Evolutionary conservation across 2,797 vertebrate species (phyloP), one percentile per base, ranked within the genome.

Genomic region (Mionectes olivaceus): DNA sequence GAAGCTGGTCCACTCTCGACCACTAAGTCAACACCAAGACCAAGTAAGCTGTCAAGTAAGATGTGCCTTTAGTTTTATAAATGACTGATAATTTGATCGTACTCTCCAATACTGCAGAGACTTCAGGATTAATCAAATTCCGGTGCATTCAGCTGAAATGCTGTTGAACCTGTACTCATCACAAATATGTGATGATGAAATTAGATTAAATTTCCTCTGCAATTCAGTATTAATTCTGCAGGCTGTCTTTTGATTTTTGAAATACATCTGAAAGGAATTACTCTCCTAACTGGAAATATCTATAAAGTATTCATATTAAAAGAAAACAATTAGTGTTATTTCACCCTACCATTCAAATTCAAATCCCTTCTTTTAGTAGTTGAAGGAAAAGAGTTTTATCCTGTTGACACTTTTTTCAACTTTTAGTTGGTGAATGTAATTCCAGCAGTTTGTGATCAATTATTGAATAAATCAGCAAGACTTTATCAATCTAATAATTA

Each of bases 41-140:
- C 98, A 98, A 97, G 97, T 98, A 98, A 98, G 98, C 82, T 96
- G 41, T 74, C 97, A 98, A 97, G 98, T 98, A 98, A 98, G 97
- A 81, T 56, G 9, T 65, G 35, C 44, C 63, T 95, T 88, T 60
- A 86, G 83, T 85, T 94, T 92, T 86, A 74, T 53, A 59, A 69
- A 44, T 88, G 4, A 56, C 47, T 80, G 52, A n/a, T 75, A 63
- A 77, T 70, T 89, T 88, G 50, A 39, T 76, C 44, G 32, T 73
- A 13, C 27, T 63, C 19, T 87, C 64, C 17, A 15, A 28, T 9
- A 14, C 56, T 9, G 1, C 28, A 87, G 30, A 30, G 41, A n/a
- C 16, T 75, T 17, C 7, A 50, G n/a, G n/a, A 59, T 81, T 74
- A 61, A 55, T 83, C 24, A 53, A 78, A 91, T 69, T 86, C 24